phyloP scores from a whole-genome alignment of 2,113 vertebrate genomes.

The Saguinus midas region DNA sequence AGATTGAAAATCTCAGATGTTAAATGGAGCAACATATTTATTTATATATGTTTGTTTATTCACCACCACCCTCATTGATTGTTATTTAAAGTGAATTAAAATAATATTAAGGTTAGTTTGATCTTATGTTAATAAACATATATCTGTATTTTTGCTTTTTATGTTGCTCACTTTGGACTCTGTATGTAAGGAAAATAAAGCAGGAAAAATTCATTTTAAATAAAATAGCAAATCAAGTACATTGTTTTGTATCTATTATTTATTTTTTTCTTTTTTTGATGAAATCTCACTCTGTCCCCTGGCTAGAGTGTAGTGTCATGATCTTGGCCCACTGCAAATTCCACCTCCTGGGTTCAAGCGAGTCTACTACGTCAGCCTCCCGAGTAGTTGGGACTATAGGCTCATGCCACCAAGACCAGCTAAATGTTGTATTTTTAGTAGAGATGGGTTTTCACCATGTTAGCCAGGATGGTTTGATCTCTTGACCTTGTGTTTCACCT shows the following conservation, averaged over 20 bases:
- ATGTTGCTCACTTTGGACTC: not conserved
- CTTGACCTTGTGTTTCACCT: too few relatives aligned
- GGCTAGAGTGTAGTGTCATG: too few relatives aligned
- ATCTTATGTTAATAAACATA: not conserved
- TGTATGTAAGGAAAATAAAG: not conserved
- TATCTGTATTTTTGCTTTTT: not conserved
- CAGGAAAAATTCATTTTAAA: not conserved
- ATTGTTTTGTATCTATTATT: not conserved
- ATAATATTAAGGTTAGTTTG: not conserved
- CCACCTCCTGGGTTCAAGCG: too few relatives aligned
- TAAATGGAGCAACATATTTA: not conserved
- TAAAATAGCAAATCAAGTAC: not conserved
- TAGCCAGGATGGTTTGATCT: too few relatives aligned
- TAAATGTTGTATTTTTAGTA: too few relatives aligned
- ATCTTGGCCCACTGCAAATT: too few relatives aligned
- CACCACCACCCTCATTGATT: not conserved
- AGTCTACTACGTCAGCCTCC: too few relatives aligned
- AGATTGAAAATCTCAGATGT: not conserved
- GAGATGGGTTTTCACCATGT: too few relatives aligned
- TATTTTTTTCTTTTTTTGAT: too few relatives aligned
- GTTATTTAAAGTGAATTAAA: not conserved
- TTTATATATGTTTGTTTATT: not conserved
- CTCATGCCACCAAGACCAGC: too few relatives aligned
- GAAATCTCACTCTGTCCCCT: too few relatives aligned
- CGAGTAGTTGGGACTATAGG: too few relatives aligned